Conservation (phyloP, 1,140 invertebrate genomes). For the Asobara japonica region DNA sequence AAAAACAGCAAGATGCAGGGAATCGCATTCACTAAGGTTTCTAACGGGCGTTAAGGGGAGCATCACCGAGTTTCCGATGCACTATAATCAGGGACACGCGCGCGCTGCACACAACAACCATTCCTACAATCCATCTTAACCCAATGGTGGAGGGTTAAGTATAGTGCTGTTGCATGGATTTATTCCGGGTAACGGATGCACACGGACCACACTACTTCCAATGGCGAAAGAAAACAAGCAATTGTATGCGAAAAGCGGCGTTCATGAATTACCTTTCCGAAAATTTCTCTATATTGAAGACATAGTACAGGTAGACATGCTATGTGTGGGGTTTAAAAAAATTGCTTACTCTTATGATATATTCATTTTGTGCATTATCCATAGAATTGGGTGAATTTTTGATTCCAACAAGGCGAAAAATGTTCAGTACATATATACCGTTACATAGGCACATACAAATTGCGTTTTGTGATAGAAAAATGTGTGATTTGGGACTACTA, state of each 20-base stretch:
- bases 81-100: constrained; percentile 21
- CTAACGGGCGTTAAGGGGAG: constrained; percentile 14
- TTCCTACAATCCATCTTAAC: constrained; percentile 18
- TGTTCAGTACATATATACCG: no score
- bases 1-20: neutral
- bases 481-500: no score
- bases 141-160: constrained; percentile 19
- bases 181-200: constrained; percentile 13
- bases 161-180: constrained; percentile 6
- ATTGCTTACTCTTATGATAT: no score
- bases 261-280: neutral
- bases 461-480: no score
- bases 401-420: no score
- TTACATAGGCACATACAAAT: no score
- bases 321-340: no score
- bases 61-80: constrained; percentile 15
- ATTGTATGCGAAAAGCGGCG: neutral
- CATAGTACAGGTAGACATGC: no score
- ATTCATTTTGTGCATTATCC: no score
- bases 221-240: constrained; percentile 9
- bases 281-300: neutral
- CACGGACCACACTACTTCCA: neutral
- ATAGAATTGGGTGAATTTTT: no score
- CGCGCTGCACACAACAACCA: neutral
- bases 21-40: constrained; percentile 12